Evolutionary conservation across 2,888 invertebrate genomes (phyloP), one percentile per base, ranked within the genome.

Genomic region (Rhamnusium bicolor): DNA sequence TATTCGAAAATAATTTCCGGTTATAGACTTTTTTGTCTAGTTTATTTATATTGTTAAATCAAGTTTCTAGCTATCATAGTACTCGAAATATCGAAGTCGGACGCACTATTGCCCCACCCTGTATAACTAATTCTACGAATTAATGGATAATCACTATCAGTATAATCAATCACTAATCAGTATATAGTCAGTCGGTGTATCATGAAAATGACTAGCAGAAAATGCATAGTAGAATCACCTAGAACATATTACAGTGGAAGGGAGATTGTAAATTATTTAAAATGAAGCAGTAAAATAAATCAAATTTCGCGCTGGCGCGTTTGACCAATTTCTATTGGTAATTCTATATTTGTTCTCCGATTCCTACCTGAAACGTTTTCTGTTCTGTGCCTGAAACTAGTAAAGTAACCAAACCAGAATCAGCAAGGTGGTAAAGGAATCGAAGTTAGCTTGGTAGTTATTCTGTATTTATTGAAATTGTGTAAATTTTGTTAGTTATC

Each of bases 301-400:
- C 61, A 56, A 77, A 75, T 72, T 75, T 75, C 68, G 77, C 77
- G 77, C 77, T 69, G 69, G 77, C 75, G 75, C 75, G 68, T 66
- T 70, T 29, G 46, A 47, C 53, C 32, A 18, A 51, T 24, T 14
- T 67, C 14, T n/a, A 49, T 19, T 14, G 14, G 49, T 24, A 49
- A 18, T 63, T 10, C 49, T 16, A 19, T 40, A 49, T 16, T 16
- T 1, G 47, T 47, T 16, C 47, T 12, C n/a, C 0, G 16, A 14
- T 47, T 16, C 47, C 16, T 16, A 0, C n/a, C n/a, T n/a, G n/a
- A n/a, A n/a, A n/a, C n/a, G n/a, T n/a, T 24, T 24, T 24, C 2
- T 24, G 24, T 24, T 24, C 24, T 24, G 24, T 24, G 24, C 24
- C 24, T 6, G n/a, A n/a, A n/a, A 4, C 24, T 24, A 2, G 24